Evolutionary conservation across 2,113 vertebrate species (phyloP), one percentile per base, ranked within the genome.

Genomic region (Sceloporus tristichus): DNA sequence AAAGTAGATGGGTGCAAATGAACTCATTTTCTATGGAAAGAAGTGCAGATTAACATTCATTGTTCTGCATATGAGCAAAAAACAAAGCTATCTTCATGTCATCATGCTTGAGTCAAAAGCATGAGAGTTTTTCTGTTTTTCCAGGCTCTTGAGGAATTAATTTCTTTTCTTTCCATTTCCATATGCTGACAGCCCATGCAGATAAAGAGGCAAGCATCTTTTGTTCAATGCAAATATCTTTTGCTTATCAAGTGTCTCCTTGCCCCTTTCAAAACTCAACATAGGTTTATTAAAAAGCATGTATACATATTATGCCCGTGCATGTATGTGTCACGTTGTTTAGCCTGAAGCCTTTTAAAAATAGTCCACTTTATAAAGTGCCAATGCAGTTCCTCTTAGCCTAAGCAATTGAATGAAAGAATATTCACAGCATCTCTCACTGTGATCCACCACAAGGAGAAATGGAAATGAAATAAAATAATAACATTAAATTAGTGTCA

Each of bases 161-260:
- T 90, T 91, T 76, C 29, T 10, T 84, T 78, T 87, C 42, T 90
- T 90, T 92, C 74, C 40, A 54, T 80, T 74, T 83, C 91, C 14
- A 73, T 83, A 79, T 9, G 21, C 0, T 90, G 86, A 54, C 14
- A 87, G 87, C 25, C 42, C 90, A 5, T 4, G 0, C 80, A 77
- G 71, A n/a, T 84, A 79, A 87, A 88, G 29, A 74, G 74, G 70
- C 9, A 59, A 4, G 7, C 34, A 0, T 91, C 5, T 85, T 40
- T 62, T 66, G 18, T 82, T 80, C 66, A 74, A 27, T 1, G 0
- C 9, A 34, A 18, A 62, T 38, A 7, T 1, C 62, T 79, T 87
- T 80, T 68, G n/a, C 53, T 91, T 42, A 27, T 81, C 82, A 79
- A 38, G 53, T 4, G 5, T 74, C 2, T 75, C 62, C 54, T 18